Conservation (phyloP, 2,888 invertebrate species). For the Chrysomela aeneicollis region DNA sequence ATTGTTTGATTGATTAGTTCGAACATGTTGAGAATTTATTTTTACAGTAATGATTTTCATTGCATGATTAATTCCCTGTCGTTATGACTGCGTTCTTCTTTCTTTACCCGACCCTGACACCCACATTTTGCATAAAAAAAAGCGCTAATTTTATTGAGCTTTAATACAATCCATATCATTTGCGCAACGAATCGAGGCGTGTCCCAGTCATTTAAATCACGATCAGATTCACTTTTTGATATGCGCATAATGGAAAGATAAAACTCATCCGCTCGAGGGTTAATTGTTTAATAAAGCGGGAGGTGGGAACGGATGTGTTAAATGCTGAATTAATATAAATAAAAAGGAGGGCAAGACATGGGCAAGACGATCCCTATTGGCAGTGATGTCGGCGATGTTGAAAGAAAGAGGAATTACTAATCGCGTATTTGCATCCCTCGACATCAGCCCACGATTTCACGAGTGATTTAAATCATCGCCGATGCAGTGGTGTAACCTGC, state of each 20-base stretch:
- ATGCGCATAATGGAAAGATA: constrained; percentile 22
- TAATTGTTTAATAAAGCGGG: constrained; percentile 25
- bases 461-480: constrained; percentile 31
- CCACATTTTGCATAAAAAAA: not conserved
- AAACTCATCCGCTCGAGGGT: constrained; percentile 5
- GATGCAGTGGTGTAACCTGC: not conserved
- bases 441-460: constrained; percentile 37
- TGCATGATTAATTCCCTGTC: too few relatives aligned
- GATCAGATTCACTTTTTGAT: constrained; percentile 13
- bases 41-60: too few relatives aligned
- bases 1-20: too few relatives aligned
- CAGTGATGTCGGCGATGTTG: constrained; percentile 40
- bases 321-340: constrained; percentile 36
- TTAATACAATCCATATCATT: not conserved
- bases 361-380: constrained; percentile 36
- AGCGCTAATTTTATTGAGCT: not conserved
- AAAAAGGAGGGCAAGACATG: constrained; percentile 41
- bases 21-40: too few relatives aligned
- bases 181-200: not conserved
- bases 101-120: not conserved
- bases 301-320: constrained; percentile 38
- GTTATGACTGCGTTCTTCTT: too few relatives aligned
- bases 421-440: constrained; percentile 42
- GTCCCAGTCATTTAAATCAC: constrained; percentile 7
- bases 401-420: constrained; percentile 44